Conservation (phyloP, 2,113 vertebrate genomes). For the Tragelaphus scriptus region DNA sequence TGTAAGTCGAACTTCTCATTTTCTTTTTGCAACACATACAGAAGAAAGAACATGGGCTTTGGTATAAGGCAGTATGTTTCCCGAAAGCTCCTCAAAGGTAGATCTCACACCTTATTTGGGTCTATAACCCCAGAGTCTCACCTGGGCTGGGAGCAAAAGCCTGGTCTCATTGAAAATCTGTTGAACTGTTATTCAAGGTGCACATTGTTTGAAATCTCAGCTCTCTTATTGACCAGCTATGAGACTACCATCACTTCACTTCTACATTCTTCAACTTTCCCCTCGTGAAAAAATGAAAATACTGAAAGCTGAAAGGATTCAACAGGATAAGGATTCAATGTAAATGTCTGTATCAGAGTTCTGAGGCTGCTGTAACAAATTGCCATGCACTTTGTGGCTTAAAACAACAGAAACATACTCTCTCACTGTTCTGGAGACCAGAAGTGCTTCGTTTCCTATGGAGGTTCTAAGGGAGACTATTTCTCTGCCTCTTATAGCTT, state of each 20-base stretch:
- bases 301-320: background rate
- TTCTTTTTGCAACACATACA: background rate
- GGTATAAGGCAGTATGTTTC: background rate
- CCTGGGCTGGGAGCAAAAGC: background rate
- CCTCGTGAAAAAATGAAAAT: background rate
- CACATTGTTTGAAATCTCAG: background rate
- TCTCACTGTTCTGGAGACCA: background rate
- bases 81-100: background rate
- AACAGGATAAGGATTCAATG: accelerated
- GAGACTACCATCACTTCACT: background rate
- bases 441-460: accelerated
- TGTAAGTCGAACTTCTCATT: background rate
- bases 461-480: background rate
- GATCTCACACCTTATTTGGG: background rate
- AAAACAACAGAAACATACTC: background rate
- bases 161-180: background rate
- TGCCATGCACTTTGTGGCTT: accelerated
- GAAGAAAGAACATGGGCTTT: background rate
- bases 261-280: background rate
- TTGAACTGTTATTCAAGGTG: too few species aligned
- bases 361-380: background rate
- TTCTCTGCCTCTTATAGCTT: background rate
- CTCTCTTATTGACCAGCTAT: background rate
- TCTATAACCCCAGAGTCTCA: background rate
- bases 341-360: accelerated